A percentile compares a stretch with the other conserved stretches of the same genome.
Evolutionary conservation across 2,888 invertebrate genomes (phyloP).

Genomic region (Galerucella pusilla): DNA sequence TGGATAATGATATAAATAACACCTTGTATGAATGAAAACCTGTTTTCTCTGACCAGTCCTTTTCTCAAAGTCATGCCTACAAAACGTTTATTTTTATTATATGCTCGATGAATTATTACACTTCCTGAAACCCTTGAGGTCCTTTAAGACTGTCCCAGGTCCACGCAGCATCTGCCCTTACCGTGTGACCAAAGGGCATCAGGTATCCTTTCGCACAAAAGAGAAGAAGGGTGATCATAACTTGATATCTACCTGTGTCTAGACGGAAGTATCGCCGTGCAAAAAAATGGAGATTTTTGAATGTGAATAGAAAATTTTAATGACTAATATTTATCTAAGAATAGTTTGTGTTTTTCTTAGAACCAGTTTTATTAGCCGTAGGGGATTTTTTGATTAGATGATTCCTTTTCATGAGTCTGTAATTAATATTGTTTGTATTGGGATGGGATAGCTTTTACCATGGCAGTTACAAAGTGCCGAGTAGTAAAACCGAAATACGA

Average conservation of each 20-base stretch:
- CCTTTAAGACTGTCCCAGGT: constrained; percentile 45
- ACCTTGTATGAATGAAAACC: constrained; percentile 51
- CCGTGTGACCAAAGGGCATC: constrained; percentile 58
- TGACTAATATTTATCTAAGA: constrained; percentile 31
- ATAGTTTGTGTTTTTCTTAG: constrained; percentile 18
- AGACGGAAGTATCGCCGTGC: constrained; percentile 43
- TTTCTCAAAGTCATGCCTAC: constrained; percentile 53
- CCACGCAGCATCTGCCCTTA: constrained; percentile 56
- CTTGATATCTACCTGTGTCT: constrained; percentile 41
- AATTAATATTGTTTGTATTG: constrained; percentile 26
- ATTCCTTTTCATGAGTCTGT: constrained; percentile 5
- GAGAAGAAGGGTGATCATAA: constrained; percentile 16
- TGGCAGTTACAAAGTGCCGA: not conserved
- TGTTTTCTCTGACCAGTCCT: constrained; percentile 51
- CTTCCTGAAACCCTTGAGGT: constrained; percentile 40
- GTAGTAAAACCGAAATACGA: no score
- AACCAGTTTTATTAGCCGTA: constrained; percentile 22
- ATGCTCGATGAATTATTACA: constrained; percentile 47
- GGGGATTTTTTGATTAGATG: constrained; percentile 14
- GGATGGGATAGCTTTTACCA: not conserved
- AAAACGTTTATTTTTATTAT: constrained; percentile 51
- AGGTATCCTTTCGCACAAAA: constrained; percentile 20
- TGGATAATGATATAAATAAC: constrained; percentile 49
- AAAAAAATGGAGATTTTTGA: constrained; percentile 18
- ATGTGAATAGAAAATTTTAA: constrained; percentile 20